Percentiles rank a stretch among this genome's conserved stretches.
Evolutionary conservation across 1,140 invertebrate genomes (phyloP).

Genomic region (Holcopasites calliopsidis): DNA sequence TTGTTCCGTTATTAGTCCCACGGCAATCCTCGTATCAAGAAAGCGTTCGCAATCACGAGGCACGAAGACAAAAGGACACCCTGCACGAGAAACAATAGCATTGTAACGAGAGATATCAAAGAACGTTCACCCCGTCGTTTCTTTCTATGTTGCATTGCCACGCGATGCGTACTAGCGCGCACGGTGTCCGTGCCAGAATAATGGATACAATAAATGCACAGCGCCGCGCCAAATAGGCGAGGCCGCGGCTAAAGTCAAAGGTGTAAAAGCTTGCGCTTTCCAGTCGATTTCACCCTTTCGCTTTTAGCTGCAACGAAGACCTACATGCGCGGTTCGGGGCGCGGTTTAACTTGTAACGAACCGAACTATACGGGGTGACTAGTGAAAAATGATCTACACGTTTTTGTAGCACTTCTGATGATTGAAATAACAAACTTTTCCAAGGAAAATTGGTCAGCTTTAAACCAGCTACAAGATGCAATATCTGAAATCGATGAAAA

Average conservation of each 20-base stretch:
- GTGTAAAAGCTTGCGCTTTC: constrained; percentile 63
- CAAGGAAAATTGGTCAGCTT: too few relatives aligned
- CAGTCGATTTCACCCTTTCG: constrained; percentile 61
- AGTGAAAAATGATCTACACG: too few relatives aligned
- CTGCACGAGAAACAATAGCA: background rate
- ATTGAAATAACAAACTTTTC: too few relatives aligned
- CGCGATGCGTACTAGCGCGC: constrained; percentile 40
- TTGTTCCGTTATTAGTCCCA: constrained; percentile 10
- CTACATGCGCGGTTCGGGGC: constrained; percentile 50
- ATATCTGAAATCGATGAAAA: too few relatives aligned
- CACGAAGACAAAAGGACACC: background rate
- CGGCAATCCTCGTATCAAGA: constrained; percentile 8
- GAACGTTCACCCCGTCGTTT: constrained; percentile 1
- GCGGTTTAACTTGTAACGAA: constrained; percentile 50
- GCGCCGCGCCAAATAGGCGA: constrained; percentile 17
- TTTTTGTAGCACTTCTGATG: too few relatives aligned
- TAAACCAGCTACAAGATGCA: too few relatives aligned
- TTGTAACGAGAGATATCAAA: constrained; percentile 25
- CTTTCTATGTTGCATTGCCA: constrained; percentile 20
- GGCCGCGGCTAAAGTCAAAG: constrained; percentile 55
- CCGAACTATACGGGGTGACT: constrained; percentile 42
- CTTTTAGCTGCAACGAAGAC: constrained; percentile 55
- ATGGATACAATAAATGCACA: constrained; percentile 45
- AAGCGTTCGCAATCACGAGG: background rate
- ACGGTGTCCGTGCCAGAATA: constrained; percentile 15